These are phyloP conservation scores for Bradypodion ventrale DNA, from an alignment of 2,797 vertebrate species.

Conservation along the genomic window DNA sequence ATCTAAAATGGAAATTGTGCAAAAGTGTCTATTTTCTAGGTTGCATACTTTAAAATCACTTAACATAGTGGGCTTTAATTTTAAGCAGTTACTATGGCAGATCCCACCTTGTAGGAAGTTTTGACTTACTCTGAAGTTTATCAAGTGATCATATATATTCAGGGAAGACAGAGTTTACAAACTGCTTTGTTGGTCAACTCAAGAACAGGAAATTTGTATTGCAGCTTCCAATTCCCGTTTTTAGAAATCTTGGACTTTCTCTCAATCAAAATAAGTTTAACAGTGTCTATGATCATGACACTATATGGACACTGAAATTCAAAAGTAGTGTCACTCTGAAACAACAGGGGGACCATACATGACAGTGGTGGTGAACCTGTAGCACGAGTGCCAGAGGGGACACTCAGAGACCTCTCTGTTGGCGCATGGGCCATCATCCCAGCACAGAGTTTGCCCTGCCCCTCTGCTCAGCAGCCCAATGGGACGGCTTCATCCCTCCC, in stretches of 20 bases:
- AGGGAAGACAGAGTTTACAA: background rate
- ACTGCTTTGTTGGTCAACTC: background rate
- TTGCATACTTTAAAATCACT: background rate
- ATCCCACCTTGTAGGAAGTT: background rate
- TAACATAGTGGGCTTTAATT: background rate
- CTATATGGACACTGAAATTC: background rate
- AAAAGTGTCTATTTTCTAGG: background rate
- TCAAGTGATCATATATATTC: background rate
- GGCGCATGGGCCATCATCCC: too few relatives aligned
- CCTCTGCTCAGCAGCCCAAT: too few relatives aligned
- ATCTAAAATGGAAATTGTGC: slow-evolving; percentile 36
- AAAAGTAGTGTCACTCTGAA: background rate
- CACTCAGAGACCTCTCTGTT: too few relatives aligned
- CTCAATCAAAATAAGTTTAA: background rate
- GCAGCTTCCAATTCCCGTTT: background rate
- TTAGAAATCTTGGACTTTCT: background rate
- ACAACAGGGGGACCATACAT: background rate
- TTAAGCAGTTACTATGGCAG: background rate
- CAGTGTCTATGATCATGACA: background rate
- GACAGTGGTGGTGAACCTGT: too few relatives aligned
- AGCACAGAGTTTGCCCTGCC: too few relatives aligned
- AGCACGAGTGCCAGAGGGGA: too few relatives aligned
- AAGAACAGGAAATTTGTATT: background rate
- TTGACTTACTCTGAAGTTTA: background rate
- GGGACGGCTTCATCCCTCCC: too few relatives aligned